Evolutionary conservation across 2,888 invertebrate genomes (phyloP), one percentile per base, ranked within the genome.

Genomic region (Silvanus unidentatus): DNA sequence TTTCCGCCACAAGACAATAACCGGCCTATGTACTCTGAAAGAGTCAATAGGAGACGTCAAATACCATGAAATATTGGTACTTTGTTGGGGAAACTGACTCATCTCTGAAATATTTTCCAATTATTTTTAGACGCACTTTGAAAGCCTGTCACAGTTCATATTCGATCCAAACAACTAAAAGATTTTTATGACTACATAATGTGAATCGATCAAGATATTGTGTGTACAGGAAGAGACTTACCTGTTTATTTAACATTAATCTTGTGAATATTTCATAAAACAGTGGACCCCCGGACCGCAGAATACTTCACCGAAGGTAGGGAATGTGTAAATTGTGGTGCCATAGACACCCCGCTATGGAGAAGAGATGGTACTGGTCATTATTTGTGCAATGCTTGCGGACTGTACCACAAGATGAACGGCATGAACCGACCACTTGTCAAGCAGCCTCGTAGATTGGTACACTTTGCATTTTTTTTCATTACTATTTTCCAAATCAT

Each of bases 361-460:
- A 84, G 98, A 59, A 84, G 99, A 71, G 98, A 99, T 80, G 94
- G 94, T 73, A 95, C 94, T 65, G 98, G 98, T 55, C 96, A 98
- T 78, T 98, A 97, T 77, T 84, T 98, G 65, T 99, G 99, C 84
- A 99, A 99, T 80, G 98, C 98, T 57, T 99, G 99, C 77, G 98
- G 98, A 64, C 88, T 99, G 62, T 98, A 98, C 80, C 87, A 88
- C 77, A 93, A 92, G 80, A 89, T 93, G 89, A 95, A 94, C 75
- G 92, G 93, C 70, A 86, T 90, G 79, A 91, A 91, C 77, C 81
- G 93, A 67, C 93, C 94, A 47, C 79, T 93, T 66, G 87, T 90
- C 67, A 91, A 90, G 78, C 92, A 90, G 73, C 88, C 91, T 69
- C 82, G 92, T 75, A 81, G 93, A 78, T 80, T 89, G 87, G 93